Evolutionary conservation across 2,888 invertebrate genomes (phyloP).

Genomic region (Acanthosepion pharaonis): DNA sequence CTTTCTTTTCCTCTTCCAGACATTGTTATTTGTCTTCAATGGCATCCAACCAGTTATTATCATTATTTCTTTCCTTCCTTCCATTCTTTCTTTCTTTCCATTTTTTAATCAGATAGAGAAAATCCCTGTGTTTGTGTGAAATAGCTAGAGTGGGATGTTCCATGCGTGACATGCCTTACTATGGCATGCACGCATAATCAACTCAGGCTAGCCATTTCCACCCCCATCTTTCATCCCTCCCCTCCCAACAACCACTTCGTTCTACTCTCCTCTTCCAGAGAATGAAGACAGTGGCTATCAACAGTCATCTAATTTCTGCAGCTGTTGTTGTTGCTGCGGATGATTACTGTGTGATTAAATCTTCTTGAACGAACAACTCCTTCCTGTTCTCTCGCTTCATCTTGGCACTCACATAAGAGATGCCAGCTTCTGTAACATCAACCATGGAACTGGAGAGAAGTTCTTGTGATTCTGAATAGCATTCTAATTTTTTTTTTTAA

Average conservation of each 20-base stretch:
- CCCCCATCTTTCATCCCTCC: neutral
- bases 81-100: neutral
- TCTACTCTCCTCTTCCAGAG: neutral
- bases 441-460: neutral
- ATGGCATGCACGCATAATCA: neutral
- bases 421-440: neutral
- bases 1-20: neutral
- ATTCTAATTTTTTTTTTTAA: neutral
- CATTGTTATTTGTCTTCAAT: neutral
- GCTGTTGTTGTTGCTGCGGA: neutral
- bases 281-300: neutral
- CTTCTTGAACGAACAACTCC: slow-evolving; percentile 21
- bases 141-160: neutral
- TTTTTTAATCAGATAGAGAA: slow-evolving; percentile 8
- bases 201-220: slow-evolving; percentile 6
- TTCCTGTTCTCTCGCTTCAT: neutral
- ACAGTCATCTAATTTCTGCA: neutral
- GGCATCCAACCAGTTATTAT: neutral
- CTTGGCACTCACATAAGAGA: neutral
- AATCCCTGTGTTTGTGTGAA: neutral
- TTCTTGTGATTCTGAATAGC: neutral
- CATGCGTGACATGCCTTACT: neutral
- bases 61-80: neutral
- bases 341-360: slow-evolving; percentile 12
- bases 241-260: neutral